A percentile compares a stretch with the other conserved stretches of the same genome.
Conservation (phyloP, 2,888 invertebrate species). For the Limnephilus lunatus region DNA sequence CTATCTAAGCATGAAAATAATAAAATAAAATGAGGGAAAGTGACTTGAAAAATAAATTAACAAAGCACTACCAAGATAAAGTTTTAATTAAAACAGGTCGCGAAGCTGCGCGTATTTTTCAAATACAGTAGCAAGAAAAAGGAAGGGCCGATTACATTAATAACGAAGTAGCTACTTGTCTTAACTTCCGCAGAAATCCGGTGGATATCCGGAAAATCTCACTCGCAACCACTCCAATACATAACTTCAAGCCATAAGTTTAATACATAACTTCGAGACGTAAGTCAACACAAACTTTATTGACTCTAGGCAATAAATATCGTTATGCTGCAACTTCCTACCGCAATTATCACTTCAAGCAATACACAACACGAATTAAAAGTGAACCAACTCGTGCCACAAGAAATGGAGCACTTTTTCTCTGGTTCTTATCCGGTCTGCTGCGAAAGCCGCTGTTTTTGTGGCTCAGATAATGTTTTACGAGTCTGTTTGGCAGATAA, state of each 20-base stretch:
- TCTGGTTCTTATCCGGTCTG: neutral
- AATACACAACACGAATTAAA: neutral
- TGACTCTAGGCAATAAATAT: neutral
- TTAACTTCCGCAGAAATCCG: slow-evolving; percentile 16
- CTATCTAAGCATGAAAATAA: too few relatives aligned
- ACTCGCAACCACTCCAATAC: neutral
- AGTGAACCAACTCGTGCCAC: neutral
- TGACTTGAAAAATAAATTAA: too few relatives aligned
- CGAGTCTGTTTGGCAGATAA: neutral
- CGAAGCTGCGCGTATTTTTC: neutral
- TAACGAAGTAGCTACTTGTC: neutral
- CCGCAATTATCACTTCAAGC: neutral
- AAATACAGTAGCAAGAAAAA: neutral
- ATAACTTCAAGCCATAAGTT: neutral
- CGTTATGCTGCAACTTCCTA: neutral
- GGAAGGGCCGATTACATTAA: slow-evolving; percentile 1
- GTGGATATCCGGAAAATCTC: slow-evolving; percentile 12
- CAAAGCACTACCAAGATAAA: too few relatives aligned
- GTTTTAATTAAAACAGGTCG: neutral
- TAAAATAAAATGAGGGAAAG: too few relatives aligned
- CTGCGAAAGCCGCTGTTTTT: neutral
- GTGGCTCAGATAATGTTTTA: neutral
- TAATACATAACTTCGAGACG: neutral
- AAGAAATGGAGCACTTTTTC: neutral
- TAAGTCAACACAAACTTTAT: neutral